Evolutionary conservation across 2,113 vertebrate species (phyloP).

Genomic region (Bolborhynchus lineola): DNA sequence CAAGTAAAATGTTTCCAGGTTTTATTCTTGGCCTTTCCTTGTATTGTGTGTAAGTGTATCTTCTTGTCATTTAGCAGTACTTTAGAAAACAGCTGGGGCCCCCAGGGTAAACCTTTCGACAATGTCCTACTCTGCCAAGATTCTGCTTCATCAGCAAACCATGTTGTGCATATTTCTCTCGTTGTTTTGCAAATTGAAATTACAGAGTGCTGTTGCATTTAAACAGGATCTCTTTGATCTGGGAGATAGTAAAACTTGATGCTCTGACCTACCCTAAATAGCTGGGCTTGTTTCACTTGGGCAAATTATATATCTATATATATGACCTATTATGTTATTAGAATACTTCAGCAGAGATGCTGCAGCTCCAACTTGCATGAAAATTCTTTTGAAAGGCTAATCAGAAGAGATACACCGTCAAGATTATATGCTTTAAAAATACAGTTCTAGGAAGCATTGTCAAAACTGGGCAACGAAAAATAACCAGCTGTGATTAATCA

Average conservation of each 20-base stretch:
- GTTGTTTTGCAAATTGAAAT: conserved; percentile 20
- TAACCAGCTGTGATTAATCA: neutral
- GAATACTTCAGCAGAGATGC: neutral
- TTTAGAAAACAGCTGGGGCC: conserved; percentile 26
- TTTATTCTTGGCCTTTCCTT: neutral
- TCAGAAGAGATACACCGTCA: neutral
- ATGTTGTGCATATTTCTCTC: neutral
- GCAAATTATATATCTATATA: neutral
- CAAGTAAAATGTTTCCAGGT: neutral
- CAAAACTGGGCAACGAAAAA: neutral
- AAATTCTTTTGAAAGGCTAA: conserved; percentile 21
- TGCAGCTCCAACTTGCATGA: neutral
- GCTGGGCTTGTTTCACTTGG: neutral
- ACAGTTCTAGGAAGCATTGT: neutral
- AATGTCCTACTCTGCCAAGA: neutral
- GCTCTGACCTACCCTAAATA: conserved; percentile 7
- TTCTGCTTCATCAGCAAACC: conserved; percentile 4
- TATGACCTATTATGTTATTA: neutral
- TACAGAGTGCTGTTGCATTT: conserved; percentile 24
- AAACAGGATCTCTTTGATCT: neutral
- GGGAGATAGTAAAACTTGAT: neutral
- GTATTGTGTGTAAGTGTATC: neutral
- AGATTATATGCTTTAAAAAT: neutral
- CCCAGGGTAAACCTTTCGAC: neutral
- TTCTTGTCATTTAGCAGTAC: neutral